Percentiles rank a stretch among this genome's conserved stretches.
Conservation (phyloP, 2,797 vertebrate genomes). For the Gastrophryne carolinensis region DNA sequence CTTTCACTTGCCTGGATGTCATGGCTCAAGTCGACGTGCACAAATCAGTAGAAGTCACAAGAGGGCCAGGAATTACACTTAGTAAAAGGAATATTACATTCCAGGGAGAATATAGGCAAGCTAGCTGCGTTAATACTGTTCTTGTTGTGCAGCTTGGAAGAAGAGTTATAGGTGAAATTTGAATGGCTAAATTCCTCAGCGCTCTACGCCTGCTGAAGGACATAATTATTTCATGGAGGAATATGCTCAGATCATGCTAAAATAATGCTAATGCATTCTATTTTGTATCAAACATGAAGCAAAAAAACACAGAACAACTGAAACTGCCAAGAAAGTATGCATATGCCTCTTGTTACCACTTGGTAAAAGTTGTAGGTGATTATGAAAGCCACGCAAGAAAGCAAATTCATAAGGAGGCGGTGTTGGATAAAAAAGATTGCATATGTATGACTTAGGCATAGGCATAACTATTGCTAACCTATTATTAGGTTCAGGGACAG, state of each 20-base stretch:
- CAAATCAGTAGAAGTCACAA: not conserved
- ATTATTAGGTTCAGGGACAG: too few species aligned
- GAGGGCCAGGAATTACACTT: not conserved
- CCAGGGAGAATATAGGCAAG: not conserved
- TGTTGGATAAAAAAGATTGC: too few species aligned
- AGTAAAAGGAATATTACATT: not conserved
- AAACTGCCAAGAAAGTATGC: too few species aligned
- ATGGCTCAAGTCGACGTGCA: slow-evolving; percentile 4
- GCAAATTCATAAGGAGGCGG: too few species aligned
- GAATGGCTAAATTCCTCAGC: not conserved
- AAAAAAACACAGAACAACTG: too few species aligned
- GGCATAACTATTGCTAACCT: too few species aligned
- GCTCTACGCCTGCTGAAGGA: not conserved
- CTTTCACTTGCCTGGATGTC: slow-evolving; percentile 34
- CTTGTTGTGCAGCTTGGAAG: not conserved
- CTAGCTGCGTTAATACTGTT: not conserved
- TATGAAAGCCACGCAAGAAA: too few species aligned
- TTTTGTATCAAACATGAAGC: not conserved
- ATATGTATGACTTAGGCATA: too few species aligned
- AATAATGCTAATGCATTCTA: not conserved
- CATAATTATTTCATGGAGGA: not conserved
- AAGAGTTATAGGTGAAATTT: not conserved
- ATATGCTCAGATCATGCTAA: not conserved
- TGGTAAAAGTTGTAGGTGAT: too few species aligned
- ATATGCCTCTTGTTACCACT: too few species aligned